Evolutionary conservation across 2,888 invertebrate genomes (phyloP), one percentile per base, ranked within the genome.

Genomic region (Patella ulyssiponensis): DNA sequence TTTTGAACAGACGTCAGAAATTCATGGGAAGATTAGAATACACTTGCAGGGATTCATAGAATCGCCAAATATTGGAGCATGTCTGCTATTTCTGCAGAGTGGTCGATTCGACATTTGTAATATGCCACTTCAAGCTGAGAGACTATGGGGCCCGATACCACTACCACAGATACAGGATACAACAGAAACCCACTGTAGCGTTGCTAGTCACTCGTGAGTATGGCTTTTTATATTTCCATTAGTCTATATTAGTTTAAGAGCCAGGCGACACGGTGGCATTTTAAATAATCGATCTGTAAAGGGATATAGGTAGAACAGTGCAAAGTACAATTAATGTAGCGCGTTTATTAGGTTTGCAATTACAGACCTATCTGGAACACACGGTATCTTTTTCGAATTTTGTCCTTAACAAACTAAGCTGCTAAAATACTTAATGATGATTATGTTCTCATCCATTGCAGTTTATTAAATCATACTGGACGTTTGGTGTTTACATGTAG

Each of bases 401-500:
- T 44, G 44, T 44, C 9, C 44, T 7, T 44, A 44, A 44, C 7
- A 44, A 44, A 27, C 27, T 27, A 33, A 0, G 33, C 33, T 33
- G 33, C 7, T 33, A 33, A 7, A 44, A 44, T 44, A 44, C 44
- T 44, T 44, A 44, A 7, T 7, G 44, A 9, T 44, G 12, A 44
- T 77, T 64, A 69, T 33, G 70, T 73, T 51, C 15, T 20, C 17
- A 51, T 64, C 51, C 7, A 33, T 83, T 80, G 77, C 84, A 91
- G 90, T 77, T 84, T 91, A 79, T 84, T 88, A 56, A 91, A 90
- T 83, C 90, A 90, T 79, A 86, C 86, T 7, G 87, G 89, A 7
- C 86, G 88, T 76, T 82, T 87, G 76, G 87, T 88, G 74, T 93
- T 92, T 85, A 91, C 92, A 4, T 92, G 92, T 51, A 91, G 93